Percentiles rank a stretch among this genome's conserved stretches.
phyloP scores from a whole-genome alignment of 2,888 invertebrate species.

The Agrilus biguttatus region DNA sequence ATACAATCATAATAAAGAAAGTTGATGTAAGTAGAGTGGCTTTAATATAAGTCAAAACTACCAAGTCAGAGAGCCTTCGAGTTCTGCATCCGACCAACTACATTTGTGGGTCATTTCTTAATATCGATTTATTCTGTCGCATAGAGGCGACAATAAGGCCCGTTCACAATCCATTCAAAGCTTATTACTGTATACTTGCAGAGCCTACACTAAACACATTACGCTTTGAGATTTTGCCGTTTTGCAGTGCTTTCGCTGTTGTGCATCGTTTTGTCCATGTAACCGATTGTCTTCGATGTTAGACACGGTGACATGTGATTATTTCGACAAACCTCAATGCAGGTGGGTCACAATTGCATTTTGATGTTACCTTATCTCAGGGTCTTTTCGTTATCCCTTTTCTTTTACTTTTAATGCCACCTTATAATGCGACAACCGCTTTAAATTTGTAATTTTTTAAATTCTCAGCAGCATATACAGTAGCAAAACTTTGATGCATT shows the following conservation, averaged over 20 bases:
- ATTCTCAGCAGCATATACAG: no score
- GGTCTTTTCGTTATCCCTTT: constrained; percentile 1
- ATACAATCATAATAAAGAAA: constrained; percentile 28
- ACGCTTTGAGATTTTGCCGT: constrained; percentile 17
- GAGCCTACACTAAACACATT: constrained; percentile 16
- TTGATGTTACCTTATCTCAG: no score
- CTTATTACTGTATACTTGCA: constrained; percentile 17
- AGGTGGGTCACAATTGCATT: constrained; percentile 17
- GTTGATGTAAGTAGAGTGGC: constrained; percentile 29
- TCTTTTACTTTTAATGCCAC: constrained; percentile 5
- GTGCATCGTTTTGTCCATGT: constrained; percentile 19
- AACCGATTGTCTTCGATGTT: constrained; percentile 22
- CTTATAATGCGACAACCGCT: no score
- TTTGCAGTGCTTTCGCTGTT: constrained; percentile 20
- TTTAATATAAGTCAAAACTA: constrained; percentile 9
- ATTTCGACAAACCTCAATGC: constrained; percentile 24
- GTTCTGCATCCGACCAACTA: constrained; percentile 13
- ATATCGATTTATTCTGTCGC: constrained; percentile 32
- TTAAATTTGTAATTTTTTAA: no score
- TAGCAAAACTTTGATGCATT: no score
- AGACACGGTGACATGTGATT: constrained; percentile 25
- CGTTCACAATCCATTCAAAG: constrained; percentile 19
- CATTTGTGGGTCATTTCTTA: constrained; percentile 28
- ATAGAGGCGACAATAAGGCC: constrained; percentile 28
- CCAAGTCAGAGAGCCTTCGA: constrained; percentile 8